Percentiles rank a stretch among this genome's conserved stretches.
Conservation (phyloP, 2,888 invertebrate genomes). For the Matsumyia berberina region DNA sequence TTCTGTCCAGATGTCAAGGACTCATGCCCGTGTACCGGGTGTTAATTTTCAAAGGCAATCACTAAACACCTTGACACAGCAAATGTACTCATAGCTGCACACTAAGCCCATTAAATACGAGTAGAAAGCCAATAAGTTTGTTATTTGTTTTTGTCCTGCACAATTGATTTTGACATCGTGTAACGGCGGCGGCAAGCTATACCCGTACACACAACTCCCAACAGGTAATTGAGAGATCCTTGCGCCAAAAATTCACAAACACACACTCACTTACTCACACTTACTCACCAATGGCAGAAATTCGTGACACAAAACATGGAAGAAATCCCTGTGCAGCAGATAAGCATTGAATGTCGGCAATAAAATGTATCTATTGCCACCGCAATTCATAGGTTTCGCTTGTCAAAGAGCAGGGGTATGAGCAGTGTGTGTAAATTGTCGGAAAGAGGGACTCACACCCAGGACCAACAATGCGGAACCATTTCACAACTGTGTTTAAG, state of each 20-base stretch:
- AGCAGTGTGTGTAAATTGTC: constrained; percentile 53
- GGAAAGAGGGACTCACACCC: constrained; percentile 69
- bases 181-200: constrained; percentile 58
- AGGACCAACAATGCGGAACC: constrained; percentile 74
- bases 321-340: constrained; percentile 43
- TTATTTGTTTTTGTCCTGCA: constrained; percentile 75
- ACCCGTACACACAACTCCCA: constrained; percentile 21
- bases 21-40: constrained; percentile 70
- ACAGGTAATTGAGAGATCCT: constrained; percentile 74
- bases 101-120: constrained; percentile 71
- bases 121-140: constrained; percentile 76
- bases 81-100: constrained; percentile 59
- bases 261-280: constrained; percentile 4
- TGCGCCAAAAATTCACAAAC: constrained; percentile 2
- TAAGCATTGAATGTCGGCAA: constrained; percentile 48
- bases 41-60: constrained; percentile 65
- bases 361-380: constrained; percentile 76
- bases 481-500: constrained; percentile 74
- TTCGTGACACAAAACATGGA: constrained; percentile 45
- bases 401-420: constrained; percentile 64
- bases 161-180: constrained; percentile 71
- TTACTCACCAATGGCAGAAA: not conserved
- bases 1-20: constrained; percentile 76
- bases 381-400: constrained; percentile 69
- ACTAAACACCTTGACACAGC: constrained; percentile 73